Base-by-base conservation (phyloP, 2,797 vertebrate species). In the Schizothorax lantsangensis region DNA sequence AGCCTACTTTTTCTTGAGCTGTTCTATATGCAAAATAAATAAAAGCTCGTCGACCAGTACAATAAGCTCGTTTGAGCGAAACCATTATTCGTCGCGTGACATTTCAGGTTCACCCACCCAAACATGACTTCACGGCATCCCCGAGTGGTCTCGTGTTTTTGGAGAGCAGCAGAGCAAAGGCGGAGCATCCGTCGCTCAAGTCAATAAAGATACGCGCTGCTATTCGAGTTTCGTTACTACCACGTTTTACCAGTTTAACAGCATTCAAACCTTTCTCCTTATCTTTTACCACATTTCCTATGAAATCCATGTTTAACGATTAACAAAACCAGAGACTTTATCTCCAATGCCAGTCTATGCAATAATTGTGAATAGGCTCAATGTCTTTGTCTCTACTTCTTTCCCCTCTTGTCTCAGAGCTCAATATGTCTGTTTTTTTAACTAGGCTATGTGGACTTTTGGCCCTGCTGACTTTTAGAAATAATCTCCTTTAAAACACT, bases 241-340 rank as follows among this genome's bases (percentile, higher is more conserved):
- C 19, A 23, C 5, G 80, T 82, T 83, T 72, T 8, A 43, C 81
- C 81, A 30, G 81, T 83, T 82, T 43, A 82, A 71, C 71, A 10
- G 12, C 52, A 47, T 62, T 68, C 19, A 68, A 14, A 30, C 17
- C 62, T 12, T 40, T 6, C 19, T 26, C 15, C 5, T 59, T 26
- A 30, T 43, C n/a, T 59, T 33, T 43, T 9, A 10, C 0, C 15
- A 40, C 6, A 11, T 73, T 45, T 43, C 38, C 6, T 26, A 14
- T 23, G 23, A 30, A 57, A 49, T 81, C 6, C n/a, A 38, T 1
- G 17, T 83, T 72, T 57, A 69, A 52, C 12, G 5, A 33, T 81
- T 49, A 17, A n/a, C 72, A 75, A 49, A 74, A 74, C 3, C 26
- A 15, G 2, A 21, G 10, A 4, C 11, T 57, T 9, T n/a, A 40